Percentiles rank a stretch among this genome's conserved stretches.
Evolutionary conservation across 2,797 vertebrate genomes (phyloP).

Genomic region (Zenarchopterus dispar): DNA sequence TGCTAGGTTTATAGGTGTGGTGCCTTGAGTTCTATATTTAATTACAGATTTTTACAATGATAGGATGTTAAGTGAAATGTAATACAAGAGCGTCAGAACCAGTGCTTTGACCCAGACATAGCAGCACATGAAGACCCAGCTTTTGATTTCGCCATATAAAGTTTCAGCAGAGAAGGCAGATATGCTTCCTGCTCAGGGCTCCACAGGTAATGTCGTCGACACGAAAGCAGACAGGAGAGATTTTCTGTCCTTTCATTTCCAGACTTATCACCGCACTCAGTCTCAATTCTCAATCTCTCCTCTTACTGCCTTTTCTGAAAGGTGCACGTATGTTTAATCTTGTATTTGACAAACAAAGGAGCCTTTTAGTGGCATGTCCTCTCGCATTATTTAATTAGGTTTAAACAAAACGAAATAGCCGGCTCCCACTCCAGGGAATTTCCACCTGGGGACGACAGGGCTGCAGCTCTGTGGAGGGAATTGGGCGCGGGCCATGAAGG

Average conservation of each 20-base stretch:
- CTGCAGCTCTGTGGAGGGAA: conserved; percentile 26
- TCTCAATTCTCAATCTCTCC: conserved; percentile 6
- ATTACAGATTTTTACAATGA: conserved; percentile 74
- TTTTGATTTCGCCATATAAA: conserved; percentile 58
- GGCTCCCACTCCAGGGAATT: conserved; percentile 73
- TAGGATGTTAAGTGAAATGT: conserved; percentile 68
- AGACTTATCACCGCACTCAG: conserved; percentile 19
- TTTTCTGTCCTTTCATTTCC: conserved; percentile 20
- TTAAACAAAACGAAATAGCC: conserved; percentile 67
- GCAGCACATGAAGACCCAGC: conserved; percentile 39
- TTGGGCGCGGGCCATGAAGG: conserved; percentile 9
- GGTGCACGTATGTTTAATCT: conserved; percentile 40
- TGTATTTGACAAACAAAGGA: conserved; percentile 65
- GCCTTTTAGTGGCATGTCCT: conserved; percentile 54
- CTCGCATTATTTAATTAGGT: conserved; percentile 72
- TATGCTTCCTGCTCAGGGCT: conserved; percentile 42
- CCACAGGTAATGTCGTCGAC: conserved; percentile 35
- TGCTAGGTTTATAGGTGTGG: conserved; percentile 77
- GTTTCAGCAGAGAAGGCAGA: conserved; percentile 47
- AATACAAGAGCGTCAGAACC: conserved; percentile 57
- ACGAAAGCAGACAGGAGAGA: conserved; percentile 35
- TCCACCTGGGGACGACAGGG: conserved; percentile 65
- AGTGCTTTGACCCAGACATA: conserved; percentile 53
- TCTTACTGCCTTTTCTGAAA: background rate
- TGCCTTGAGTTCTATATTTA: conserved; percentile 65